These are phyloP conservation scores for Halcyon senegalensis DNA, from an alignment of 2,113 vertebrate species.

Conservation along the genomic window DNA sequence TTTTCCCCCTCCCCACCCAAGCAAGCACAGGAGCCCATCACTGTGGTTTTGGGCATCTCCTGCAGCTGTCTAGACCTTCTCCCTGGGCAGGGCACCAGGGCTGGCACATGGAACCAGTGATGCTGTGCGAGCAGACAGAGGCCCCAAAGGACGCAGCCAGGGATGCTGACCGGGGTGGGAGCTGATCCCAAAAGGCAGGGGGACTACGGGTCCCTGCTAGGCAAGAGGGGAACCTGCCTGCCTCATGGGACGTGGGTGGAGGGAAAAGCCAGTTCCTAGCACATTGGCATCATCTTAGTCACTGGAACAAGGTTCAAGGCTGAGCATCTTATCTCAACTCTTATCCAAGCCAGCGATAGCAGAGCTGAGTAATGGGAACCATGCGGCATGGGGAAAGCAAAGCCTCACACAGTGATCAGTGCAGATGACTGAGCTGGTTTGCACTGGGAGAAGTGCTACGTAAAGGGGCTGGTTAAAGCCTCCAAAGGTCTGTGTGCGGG, in stretches of 20 bases:
- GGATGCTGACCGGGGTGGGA: accelerated
- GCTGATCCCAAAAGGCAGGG: background rate
- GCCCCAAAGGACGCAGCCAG: accelerated
- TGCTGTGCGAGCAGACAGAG: accelerated
- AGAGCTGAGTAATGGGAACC: background rate
- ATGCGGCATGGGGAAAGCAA: accelerated
- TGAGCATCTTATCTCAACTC: background rate
- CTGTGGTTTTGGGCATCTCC: background rate
- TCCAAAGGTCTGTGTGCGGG: accelerated
- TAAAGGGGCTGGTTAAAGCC: background rate
- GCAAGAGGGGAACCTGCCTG: accelerated
- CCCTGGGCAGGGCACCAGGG: accelerated
- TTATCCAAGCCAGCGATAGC: background rate
- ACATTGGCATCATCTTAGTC: background rate
- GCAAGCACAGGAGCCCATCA: background rate
- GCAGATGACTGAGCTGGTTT: accelerated
- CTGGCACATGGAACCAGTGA: accelerated
- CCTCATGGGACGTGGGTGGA: accelerated
- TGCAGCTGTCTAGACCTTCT: background rate
- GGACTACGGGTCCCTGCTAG: background rate
- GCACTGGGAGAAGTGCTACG: background rate
- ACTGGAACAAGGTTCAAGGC: background rate
- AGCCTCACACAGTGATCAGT: accelerated
- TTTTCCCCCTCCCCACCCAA: background rate
- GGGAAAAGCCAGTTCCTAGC: background rate